A percentile compares a stretch with the other conserved stretches of the same genome.
These are phyloP conservation scores for Hypena proboscidalis DNA, from an alignment of 2,888 invertebrate species.

Conservation along the genomic window DNA sequence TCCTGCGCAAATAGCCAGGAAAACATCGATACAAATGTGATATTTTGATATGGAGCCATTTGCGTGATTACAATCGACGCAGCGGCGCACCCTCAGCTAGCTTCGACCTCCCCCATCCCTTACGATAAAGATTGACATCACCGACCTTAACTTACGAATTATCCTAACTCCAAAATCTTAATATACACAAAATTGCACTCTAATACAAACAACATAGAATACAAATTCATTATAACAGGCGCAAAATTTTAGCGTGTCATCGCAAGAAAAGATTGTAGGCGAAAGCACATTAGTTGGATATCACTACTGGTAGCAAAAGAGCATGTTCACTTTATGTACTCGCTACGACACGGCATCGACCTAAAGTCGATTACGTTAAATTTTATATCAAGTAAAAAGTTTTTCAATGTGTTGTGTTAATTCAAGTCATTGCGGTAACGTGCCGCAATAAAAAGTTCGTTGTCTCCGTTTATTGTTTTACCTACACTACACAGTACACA, in stretches of 20 bases:
- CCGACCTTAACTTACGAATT: constrained; percentile 73
- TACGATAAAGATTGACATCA: constrained; percentile 84
- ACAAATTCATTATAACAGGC: constrained; percentile 47
- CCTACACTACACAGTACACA: constrained; percentile 17
- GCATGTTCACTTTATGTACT: constrained; percentile 74
- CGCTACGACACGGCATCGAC: constrained; percentile 61
- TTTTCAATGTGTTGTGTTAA: constrained; percentile 59
- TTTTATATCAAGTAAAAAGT: constrained; percentile 75
- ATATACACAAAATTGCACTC: constrained; percentile 58
- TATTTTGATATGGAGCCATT: constrained; percentile 83
- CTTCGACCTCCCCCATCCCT: constrained; percentile 70
- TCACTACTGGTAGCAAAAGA: constrained; percentile 77
- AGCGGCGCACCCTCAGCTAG: constrained; percentile 75
- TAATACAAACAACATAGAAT: constrained; percentile 52
- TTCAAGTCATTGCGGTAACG: constrained; percentile 38
- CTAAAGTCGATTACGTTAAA: constrained; percentile 74
- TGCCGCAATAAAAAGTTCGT: constrained; percentile 37
- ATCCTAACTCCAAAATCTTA: constrained; percentile 65
- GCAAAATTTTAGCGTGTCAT: constrained; percentile 76
- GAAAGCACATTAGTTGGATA: constrained; percentile 82
- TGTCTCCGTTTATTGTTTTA: constrained; percentile 34
- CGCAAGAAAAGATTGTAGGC: constrained; percentile 82
- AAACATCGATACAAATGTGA: constrained; percentile 79
- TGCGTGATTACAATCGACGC: constrained; percentile 84
- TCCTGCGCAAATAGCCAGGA: constrained; percentile 68